Conservation (phyloP, 2,888 invertebrate species). For the Amorpha juglandis region DNA sequence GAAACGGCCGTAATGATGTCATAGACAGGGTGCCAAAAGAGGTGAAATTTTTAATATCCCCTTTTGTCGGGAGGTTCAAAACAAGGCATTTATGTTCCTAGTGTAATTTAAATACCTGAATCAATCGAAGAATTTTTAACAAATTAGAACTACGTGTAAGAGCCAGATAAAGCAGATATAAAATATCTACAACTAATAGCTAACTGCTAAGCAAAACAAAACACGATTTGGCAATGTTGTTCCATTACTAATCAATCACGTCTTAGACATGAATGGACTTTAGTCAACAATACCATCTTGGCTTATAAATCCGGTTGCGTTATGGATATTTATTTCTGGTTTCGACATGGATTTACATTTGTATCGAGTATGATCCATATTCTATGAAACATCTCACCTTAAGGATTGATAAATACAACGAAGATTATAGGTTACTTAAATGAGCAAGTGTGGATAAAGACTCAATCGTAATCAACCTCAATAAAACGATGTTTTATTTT, state of each 20-base stretch:
- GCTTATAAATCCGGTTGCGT: slow-evolving; percentile 18
- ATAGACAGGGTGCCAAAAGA: no score
- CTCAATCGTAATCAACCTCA: no score
- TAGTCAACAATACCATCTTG: slow-evolving; percentile 21
- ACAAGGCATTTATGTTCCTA: no score
- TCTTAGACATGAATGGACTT: slow-evolving; percentile 15
- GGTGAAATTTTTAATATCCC: no score
- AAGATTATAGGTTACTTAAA: no score
- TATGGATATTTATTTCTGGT: slow-evolving; percentile 23
- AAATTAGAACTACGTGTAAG: not conserved
- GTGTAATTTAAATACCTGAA: no score
- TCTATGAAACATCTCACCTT: not conserved
- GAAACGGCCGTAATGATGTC: no score
- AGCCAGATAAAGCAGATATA: not conserved
- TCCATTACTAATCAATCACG: slow-evolving; percentile 25
- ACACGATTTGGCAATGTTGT: slow-evolving; percentile 21
- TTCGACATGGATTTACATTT: not conserved
- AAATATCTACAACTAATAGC: not conserved
- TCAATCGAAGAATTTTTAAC: no score
- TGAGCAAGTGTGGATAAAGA: no score
- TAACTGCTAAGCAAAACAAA: not conserved
- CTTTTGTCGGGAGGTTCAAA: no score
- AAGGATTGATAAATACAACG: not conserved
- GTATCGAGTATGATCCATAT: not conserved
- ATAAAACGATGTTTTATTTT: no score